These are phyloP conservation scores for Scatophagus argus DNA, from an alignment of 2,113 vertebrate species.

Conservation along the genomic window DNA sequence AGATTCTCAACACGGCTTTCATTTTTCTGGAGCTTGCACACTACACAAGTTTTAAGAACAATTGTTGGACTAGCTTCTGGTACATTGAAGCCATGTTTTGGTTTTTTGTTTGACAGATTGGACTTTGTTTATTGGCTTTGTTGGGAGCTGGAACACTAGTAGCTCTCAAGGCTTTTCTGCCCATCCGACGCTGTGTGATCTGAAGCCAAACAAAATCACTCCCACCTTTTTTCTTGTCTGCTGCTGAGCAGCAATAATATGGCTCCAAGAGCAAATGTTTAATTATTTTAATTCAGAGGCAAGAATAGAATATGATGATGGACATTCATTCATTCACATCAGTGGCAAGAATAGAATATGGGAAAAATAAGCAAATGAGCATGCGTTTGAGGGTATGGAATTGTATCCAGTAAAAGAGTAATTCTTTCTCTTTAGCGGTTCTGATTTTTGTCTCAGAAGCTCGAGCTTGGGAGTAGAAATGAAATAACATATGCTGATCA, in stretches of 20 bases:
- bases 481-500: not conserved
- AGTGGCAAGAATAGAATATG: slow-evolving; percentile 50
- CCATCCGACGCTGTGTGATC: slow-evolving; percentile 54
- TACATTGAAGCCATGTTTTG: slow-evolving; percentile 33
- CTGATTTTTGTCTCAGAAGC: not conserved
- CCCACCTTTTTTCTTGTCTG: slow-evolving; percentile 39
- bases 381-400: not conserved
- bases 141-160: slow-evolving; percentile 39
- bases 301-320: slow-evolving; percentile 51
- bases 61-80: not conserved
- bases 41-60: slow-evolving; percentile 2
- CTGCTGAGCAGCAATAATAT: slow-evolving; percentile 19
- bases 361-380: not conserved
- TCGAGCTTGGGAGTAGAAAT: not conserved
- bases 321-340: slow-evolving; percentile 37
- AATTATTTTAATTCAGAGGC: slow-evolving; percentile 67
- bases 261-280: slow-evolving; percentile 54
- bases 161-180: slow-evolving; percentile 50
- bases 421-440: not conserved
- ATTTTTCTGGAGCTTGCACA: not conserved
- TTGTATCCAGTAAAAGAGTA: not conserved
- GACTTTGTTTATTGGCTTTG: slow-evolving; percentile 54
- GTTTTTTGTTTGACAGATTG: slow-evolving; percentile 45
- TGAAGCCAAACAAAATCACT: slow-evolving; percentile 59
- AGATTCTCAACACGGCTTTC: not conserved